Evolutionary conservation across 2,797 vertebrate species (phyloP), one percentile per base, ranked within the genome.

Genomic region (Pristis pectinata): DNA sequence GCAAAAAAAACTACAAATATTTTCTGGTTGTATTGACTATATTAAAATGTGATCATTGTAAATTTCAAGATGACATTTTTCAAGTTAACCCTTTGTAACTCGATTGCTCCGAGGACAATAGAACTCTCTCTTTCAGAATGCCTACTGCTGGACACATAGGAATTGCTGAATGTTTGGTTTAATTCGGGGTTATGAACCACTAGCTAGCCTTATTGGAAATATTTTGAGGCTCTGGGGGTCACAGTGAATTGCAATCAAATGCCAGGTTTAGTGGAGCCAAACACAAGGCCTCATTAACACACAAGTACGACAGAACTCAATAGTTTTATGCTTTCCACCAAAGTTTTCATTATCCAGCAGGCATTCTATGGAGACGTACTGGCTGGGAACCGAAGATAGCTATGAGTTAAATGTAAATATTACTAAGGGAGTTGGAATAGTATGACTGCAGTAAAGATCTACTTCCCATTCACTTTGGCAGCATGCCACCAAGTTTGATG

Each of bases 271-370:
- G 13, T 30, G 37, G 11, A 44, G 92, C 92, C 92, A 74, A 93
- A 70, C 64, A 74, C 13, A 41, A 74, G 41, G 30, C 67, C 91
- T 93, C 92, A 34, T 93, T 93, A 93, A 93, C 37, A 27, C 89
- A 53, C 27, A 44, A 72, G 41, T 74, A 30, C 41, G 74, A 34
- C 64, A 93, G 37, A 93, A 44, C 11, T 93, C 64, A 30, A 22
- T 30, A 37, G 64, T 22, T 67, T 67, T 64, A 64, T 22, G 8
- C 87, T 91, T n/a, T 61, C 10, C 27, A 2, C n/a, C 8, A n/a
- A 41, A 24, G 87, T 93, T 72, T 93, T 93, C 70, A 93, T 93
- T 93, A 93, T 74, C 67, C 92, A 93, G 24, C 67, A 70, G 27
- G 41, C 41, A 91, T 22, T 67, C 15, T 24, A 6, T 67, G 59